Conservation (phyloP, 2,888 invertebrate species). For the Cephus nigrinus region DNA sequence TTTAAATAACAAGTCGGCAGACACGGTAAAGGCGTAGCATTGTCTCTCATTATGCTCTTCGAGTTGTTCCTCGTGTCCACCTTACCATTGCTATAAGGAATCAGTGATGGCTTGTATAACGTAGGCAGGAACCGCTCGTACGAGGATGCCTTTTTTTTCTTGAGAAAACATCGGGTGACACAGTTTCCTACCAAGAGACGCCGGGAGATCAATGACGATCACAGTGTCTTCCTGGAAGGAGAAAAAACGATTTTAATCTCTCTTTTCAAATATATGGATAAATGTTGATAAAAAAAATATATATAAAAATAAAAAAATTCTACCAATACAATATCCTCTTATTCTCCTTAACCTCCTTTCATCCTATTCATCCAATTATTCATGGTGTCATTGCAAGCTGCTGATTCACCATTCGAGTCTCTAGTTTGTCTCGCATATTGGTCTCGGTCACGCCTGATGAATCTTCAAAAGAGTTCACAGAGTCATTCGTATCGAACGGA, state of each 20-base stretch:
- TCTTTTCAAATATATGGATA: background rate
- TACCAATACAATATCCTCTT: background rate
- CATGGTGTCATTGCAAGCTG: background rate
- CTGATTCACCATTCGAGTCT: background rate
- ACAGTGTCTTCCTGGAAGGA: background rate
- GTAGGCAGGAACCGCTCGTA: background rate
- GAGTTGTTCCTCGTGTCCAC: background rate
- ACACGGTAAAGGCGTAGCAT: conserved; percentile 6
- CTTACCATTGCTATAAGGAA: background rate
- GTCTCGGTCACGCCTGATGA: background rate
- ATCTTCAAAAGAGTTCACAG: background rate
- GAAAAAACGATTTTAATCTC: background rate
- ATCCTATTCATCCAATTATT: background rate
- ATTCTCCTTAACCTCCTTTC: background rate
- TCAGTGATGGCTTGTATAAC: background rate
- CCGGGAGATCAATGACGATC: background rate
- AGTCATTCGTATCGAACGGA: background rate
- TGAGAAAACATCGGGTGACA: background rate
- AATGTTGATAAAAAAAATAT: background rate
- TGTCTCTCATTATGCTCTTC: conserved; percentile 1
- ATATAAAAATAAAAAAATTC: background rate
- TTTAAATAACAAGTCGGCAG: conserved; percentile 4
- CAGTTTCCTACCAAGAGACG: background rate
- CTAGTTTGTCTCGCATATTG: background rate
- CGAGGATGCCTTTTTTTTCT: background rate